phyloP scores from a whole-genome alignment of 2,113 vertebrate genomes.

The Bos javanicus region DNA sequence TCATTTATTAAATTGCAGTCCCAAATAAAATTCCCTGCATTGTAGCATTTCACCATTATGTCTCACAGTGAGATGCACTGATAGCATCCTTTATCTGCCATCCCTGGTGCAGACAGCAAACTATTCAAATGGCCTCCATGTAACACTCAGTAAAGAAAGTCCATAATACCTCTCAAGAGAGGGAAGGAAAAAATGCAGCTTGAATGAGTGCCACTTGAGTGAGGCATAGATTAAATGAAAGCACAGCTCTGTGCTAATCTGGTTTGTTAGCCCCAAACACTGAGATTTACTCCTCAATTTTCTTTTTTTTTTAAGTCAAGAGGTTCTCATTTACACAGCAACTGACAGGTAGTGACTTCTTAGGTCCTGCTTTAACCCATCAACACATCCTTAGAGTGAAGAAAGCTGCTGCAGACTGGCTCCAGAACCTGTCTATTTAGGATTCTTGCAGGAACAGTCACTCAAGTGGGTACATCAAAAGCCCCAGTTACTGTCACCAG shows the following conservation, averaged over 20 bases:
- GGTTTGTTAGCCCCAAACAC: conserved; percentile 21
- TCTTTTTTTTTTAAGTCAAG: background rate
- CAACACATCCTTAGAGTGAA: conserved; percentile 54
- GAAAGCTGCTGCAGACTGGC: conserved; percentile 28
- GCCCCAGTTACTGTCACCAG: conserved; percentile 23
- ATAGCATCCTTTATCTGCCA: conserved; percentile 65
- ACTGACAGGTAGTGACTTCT: conserved; percentile 37
- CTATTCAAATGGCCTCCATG: conserved; percentile 60
- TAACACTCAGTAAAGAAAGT: conserved; percentile 37
- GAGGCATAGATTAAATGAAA: conserved; percentile 20
- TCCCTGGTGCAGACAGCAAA: conserved; percentile 53
- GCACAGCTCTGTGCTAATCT: background rate
- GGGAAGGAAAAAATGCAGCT: conserved; percentile 9
- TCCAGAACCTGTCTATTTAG: conserved; percentile 38
- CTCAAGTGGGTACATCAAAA: conserved; percentile 50
- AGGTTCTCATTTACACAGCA: conserved; percentile 33
- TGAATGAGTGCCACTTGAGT: conserved; percentile 10
- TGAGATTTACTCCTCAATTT: background rate
- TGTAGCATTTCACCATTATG: conserved; percentile 63
- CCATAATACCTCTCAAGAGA: conserved; percentile 25
- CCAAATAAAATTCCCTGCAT: conserved; percentile 66
- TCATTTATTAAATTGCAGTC: conserved; percentile 65
- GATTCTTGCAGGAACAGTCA: conserved; percentile 57
- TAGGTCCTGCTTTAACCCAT: conserved; percentile 64
- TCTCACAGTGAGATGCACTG: conserved; percentile 53